These are phyloP conservation scores for Gymnopithys bicolor DNA, from an alignment of 2,797 vertebrate species.

Conservation along the genomic window DNA sequence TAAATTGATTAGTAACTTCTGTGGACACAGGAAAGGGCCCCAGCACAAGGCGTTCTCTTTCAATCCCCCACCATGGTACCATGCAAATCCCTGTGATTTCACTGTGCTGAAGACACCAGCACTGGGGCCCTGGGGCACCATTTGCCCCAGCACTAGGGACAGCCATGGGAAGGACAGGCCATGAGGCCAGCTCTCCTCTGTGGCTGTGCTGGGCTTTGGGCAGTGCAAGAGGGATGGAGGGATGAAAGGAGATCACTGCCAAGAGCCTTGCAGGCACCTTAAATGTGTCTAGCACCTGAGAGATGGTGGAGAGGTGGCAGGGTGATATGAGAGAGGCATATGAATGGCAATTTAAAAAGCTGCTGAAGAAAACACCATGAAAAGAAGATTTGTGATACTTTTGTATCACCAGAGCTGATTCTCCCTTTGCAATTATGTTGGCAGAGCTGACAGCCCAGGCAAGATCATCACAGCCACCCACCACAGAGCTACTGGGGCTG, in stretches of 20 bases:
- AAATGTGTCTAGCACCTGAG: not conserved
- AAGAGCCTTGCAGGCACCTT: not conserved
- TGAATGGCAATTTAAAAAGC: not conserved
- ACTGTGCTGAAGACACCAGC: not conserved
- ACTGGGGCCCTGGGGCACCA: not conserved
- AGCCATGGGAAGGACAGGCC: not conserved
- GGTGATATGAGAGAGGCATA: not conserved
- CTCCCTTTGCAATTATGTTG: not conserved
- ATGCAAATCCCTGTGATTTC: not conserved
- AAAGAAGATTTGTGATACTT: not conserved
- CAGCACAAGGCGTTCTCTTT: not conserved
- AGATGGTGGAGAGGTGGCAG: not conserved
- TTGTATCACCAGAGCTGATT: not conserved
- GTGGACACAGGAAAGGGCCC: not conserved
- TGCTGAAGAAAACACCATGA: not conserved
- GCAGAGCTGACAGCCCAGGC: not conserved
- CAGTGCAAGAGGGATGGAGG: not conserved
- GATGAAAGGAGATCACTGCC: not conserved
- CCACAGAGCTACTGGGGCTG: fast-evolving
- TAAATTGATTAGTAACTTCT: not conserved
- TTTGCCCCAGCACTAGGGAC: not conserved
- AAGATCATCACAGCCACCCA: not conserved
- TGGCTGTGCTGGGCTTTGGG: not conserved
- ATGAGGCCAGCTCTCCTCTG: fast-evolving
- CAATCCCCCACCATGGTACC: fast-evolving